Percentiles rank a stretch among this genome's conserved stretches.
Evolutionary conservation across 1,140 invertebrate genomes (phyloP).

Genomic region (Trinorchestia longiramus): DNA sequence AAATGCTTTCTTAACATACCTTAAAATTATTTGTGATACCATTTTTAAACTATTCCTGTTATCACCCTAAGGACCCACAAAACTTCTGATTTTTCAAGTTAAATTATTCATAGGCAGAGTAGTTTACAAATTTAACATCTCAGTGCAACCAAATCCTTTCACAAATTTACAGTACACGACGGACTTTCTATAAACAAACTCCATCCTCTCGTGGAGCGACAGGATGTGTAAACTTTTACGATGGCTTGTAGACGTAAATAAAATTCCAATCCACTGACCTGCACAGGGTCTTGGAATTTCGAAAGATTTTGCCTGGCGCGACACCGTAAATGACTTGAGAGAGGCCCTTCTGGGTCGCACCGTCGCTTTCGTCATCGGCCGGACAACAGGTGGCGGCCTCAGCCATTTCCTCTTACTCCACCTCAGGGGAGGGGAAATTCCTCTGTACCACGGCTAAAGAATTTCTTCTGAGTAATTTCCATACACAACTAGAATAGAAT

Average conservation of each 20-base stretch:
- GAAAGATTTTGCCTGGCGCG: not conserved
- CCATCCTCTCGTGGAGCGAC: not conserved
- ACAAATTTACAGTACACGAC: not conserved
- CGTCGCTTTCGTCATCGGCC: not conserved
- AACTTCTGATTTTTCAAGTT: no score
- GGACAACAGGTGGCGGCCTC: not conserved
- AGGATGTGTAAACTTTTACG: not conserved
- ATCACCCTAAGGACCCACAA: no score
- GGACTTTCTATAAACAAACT: not conserved
- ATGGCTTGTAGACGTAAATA: not conserved
- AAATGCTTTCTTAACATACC: no score
- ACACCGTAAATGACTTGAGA: not conserved
- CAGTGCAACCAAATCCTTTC: no score
- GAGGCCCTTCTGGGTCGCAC: not conserved
- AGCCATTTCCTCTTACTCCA: not conserved
- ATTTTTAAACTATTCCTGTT: no score
- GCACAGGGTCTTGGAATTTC: not conserved
- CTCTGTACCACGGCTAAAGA: no score
- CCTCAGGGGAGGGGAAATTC: no score
- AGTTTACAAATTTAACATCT: no score
- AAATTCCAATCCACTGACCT: not conserved
- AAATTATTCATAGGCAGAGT: no score
- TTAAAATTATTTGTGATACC: no score
- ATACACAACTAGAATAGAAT: no score
- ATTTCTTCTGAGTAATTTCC: no score